phyloP scores from a whole-genome alignment of 1,140 invertebrate genomes.

The Drosophila lacertosa region DNA sequence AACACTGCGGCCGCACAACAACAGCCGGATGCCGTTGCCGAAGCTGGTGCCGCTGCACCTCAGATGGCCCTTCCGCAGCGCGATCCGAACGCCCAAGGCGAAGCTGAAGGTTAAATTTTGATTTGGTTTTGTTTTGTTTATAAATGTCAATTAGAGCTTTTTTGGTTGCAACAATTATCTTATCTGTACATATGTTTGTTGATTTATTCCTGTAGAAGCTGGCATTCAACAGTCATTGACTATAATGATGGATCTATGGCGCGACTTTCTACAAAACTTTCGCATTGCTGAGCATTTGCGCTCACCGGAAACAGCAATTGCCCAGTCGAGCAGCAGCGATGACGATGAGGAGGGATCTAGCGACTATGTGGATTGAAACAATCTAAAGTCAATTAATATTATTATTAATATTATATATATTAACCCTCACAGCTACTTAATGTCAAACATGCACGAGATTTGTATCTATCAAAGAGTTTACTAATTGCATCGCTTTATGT shows the following conservation, averaged over 20 bases:
- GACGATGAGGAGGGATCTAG: constrained; percentile 84
- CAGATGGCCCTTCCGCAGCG: constrained; percentile 31
- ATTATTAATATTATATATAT: constrained; percentile 13
- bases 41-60: constrained; percentile 24
- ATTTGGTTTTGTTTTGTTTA: neutral
- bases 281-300: constrained; percentile 84
- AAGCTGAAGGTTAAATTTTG: constrained; percentile 44
- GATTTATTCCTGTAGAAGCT: constrained; percentile 84
- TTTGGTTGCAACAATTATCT: constrained; percentile 1
- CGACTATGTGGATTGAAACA: constrained; percentile 82
- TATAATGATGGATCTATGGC: constrained; percentile 89
- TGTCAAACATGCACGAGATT: constrained; percentile 18
- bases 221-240: constrained; percentile 86
- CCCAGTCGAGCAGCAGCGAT: constrained; percentile 79
- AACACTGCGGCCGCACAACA: constrained; percentile 52
- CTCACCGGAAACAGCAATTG: constrained; percentile 84
- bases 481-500: constrained; percentile 20
- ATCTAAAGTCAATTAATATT: constrained; percentile 31
- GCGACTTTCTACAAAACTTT: constrained; percentile 89
- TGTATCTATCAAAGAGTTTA: constrained; percentile 16
- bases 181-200: neutral
- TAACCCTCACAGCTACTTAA: constrained; percentile 18
- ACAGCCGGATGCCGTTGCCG: constrained; percentile 65
- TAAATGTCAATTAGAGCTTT: neutral
- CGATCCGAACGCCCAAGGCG: constrained; percentile 26